Evolutionary conservation across 2,888 invertebrate genomes (phyloP).

Genomic region (Eutolmus rufibarbis): DNA sequence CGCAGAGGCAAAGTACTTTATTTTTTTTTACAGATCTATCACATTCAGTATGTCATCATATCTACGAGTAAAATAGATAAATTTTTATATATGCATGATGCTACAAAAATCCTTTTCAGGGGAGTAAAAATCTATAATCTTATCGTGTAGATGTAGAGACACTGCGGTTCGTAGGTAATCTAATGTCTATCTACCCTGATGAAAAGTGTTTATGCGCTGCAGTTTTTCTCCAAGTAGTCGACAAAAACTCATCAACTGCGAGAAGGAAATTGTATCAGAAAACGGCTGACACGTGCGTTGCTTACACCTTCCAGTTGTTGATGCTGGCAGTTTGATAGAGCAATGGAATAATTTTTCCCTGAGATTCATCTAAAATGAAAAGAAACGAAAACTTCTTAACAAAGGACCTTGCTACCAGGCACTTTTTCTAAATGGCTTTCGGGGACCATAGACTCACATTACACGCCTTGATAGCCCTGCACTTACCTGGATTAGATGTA

Average conservation of each 20-base stretch:
- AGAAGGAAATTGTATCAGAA: background rate
- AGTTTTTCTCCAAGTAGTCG: background rate
- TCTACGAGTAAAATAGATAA: conserved; percentile 1
- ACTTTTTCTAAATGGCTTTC: background rate
- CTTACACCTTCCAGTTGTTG: conserved; percentile 33
- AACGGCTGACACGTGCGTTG: background rate
- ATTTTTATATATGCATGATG: background rate
- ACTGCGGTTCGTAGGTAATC: background rate
- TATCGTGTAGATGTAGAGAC: background rate
- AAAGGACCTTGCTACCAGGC: background rate
- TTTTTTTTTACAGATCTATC: conserved; percentile 16
- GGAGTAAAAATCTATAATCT: conserved; percentile 1
- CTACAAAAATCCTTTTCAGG: background rate
- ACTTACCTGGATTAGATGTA: conserved; percentile 48
- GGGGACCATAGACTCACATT: background rate
- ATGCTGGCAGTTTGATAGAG: conserved; percentile 35
- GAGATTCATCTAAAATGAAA: conserved; percentile 26
- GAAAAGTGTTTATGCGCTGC: background rate
- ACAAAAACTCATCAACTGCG: background rate
- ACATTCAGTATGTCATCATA: background rate
- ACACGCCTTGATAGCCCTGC: background rate
- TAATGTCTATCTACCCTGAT: conserved; percentile 3
- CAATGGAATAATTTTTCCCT: conserved; percentile 38
- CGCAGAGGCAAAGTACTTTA: background rate
- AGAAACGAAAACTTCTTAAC: background rate